A percentile compares a stretch with the other conserved stretches of the same genome.
Evolutionary conservation across 2,888 invertebrate species (phyloP).

Genomic region (Trypoxylon attenuatum): DNA sequence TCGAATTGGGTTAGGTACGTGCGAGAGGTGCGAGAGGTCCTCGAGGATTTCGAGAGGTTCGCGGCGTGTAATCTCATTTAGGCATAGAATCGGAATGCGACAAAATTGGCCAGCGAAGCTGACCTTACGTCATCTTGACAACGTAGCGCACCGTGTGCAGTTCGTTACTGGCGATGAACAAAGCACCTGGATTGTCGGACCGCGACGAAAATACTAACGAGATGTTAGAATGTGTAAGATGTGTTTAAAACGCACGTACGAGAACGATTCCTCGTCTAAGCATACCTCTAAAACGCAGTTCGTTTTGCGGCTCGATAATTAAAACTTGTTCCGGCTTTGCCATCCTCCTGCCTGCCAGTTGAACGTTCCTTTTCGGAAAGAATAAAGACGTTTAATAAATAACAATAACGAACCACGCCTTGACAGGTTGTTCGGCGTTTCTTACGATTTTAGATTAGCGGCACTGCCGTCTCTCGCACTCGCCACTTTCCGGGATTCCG

Average conservation of each 20-base stretch:
- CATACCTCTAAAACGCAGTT: conserved; percentile 94
- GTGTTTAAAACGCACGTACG: conserved; percentile 9
- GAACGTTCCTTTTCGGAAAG: conserved; percentile 35
- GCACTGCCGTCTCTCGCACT: conserved; percentile 53
- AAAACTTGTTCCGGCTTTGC: conserved; percentile 87
- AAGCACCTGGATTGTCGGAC: conserved; percentile 23
- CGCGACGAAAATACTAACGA: neutral
- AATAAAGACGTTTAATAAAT: conserved; percentile 28
- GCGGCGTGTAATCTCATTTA: conserved; percentile 14
- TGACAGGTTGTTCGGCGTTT: conserved; percentile 48
- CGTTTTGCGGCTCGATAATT: conserved; percentile 90
- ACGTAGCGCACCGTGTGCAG: conserved; percentile 53
- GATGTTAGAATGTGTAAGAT: neutral
- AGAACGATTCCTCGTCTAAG: conserved; percentile 50
- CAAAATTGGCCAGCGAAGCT: conserved; percentile 22
- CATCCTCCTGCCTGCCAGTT: conserved; percentile 74
- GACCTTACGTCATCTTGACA: conserved; percentile 59
- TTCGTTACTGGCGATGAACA: conserved; percentile 24
- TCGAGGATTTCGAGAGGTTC: conserved; percentile 17
- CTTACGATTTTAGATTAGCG: conserved; percentile 42
- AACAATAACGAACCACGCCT: conserved; percentile 35
- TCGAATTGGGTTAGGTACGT: conserved; percentile 50
- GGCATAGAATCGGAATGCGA: conserved; percentile 11
- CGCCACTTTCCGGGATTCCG: conserved; percentile 67
- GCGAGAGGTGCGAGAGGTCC: conserved; percentile 2